Conservation (phyloP, 2,113 vertebrate genomes). For the Notechis scutatus region DNA sequence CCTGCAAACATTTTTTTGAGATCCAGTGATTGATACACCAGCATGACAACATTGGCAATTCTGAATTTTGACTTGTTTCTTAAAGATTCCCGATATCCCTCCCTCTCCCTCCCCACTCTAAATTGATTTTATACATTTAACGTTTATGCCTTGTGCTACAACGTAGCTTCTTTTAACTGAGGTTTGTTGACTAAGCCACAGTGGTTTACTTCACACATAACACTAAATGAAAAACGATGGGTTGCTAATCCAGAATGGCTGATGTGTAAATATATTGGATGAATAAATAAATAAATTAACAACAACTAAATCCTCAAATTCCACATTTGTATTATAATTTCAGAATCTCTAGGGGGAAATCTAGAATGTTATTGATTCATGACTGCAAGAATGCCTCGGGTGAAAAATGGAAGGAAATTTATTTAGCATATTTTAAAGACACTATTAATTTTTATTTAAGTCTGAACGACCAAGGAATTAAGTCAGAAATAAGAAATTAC, state of each 20-base stretch:
- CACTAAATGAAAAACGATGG: not conserved
- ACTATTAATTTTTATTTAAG: constrained; percentile 37
- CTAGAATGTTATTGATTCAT: constrained; percentile 33
- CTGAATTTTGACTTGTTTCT: not conserved
- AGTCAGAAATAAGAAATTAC: constrained; percentile 45
- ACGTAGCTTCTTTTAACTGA: not conserved
- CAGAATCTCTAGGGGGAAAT: not conserved
- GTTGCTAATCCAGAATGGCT: not conserved
- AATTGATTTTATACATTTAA: not conserved
- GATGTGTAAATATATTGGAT: not conserved
- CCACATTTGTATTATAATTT: not conserved
- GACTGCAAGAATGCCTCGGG: not conserved
- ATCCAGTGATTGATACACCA: not conserved
- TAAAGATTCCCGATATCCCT: not conserved
- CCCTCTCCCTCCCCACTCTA: not conserved
- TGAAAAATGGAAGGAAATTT: constrained; percentile 35
- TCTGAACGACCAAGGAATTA: constrained; percentile 23
- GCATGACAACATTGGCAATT: not conserved
- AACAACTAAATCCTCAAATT: not conserved
- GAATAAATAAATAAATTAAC: not conserved
- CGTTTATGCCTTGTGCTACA: not conserved
- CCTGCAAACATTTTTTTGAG: not conserved
- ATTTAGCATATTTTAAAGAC: constrained; percentile 28
- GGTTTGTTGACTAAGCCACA: not conserved
- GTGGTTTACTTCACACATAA: not conserved